phyloP scores from a whole-genome alignment of 2,888 invertebrate species.

The Malachius bipustulatus region DNA sequence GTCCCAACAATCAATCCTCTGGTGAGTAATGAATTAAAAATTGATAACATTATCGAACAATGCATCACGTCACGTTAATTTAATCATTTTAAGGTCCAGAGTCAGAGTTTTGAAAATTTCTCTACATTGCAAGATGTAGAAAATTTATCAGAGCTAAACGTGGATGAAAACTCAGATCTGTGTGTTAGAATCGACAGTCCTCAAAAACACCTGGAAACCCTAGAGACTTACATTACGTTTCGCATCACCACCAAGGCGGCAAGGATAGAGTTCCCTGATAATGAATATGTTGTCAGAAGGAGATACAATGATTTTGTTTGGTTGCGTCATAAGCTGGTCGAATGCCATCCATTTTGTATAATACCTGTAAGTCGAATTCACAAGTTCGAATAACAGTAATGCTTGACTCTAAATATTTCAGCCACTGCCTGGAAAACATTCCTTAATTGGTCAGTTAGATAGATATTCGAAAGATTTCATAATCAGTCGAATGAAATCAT shows the following conservation, averaged over 20 bases:
- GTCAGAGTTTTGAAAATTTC: constrained; percentile 48
- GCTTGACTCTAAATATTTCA: constrained; percentile 29
- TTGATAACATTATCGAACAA: too few species aligned
- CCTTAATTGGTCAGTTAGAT: constrained; percentile 52
- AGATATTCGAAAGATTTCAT: constrained; percentile 61
- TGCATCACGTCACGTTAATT: not conserved
- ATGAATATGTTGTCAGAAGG: constrained; percentile 52
- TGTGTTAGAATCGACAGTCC: constrained; percentile 59
- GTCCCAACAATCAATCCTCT: constrained; percentile 14
- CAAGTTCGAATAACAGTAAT: not conserved
- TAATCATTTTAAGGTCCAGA: constrained; percentile 39
- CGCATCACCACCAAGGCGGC: constrained; percentile 55
- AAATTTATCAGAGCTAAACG: constrained; percentile 40
- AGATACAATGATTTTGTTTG: constrained; percentile 64
- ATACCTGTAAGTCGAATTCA: constrained; percentile 57
- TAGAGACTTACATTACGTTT: constrained; percentile 61
- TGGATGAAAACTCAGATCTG: constrained; percentile 45
- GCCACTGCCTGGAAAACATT: constrained; percentile 61
- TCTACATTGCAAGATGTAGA: constrained; percentile 48
- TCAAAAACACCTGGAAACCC: constrained; percentile 56
- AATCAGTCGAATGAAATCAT: constrained; percentile 49
- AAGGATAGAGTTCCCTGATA: constrained; percentile 49
- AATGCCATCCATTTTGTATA: constrained; percentile 53
- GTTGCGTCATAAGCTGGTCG: constrained; percentile 51
- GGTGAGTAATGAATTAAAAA: constrained; percentile 22